phyloP scores from a whole-genome alignment of 2,888 invertebrate species.

The Arctia plantaginis region DNA sequence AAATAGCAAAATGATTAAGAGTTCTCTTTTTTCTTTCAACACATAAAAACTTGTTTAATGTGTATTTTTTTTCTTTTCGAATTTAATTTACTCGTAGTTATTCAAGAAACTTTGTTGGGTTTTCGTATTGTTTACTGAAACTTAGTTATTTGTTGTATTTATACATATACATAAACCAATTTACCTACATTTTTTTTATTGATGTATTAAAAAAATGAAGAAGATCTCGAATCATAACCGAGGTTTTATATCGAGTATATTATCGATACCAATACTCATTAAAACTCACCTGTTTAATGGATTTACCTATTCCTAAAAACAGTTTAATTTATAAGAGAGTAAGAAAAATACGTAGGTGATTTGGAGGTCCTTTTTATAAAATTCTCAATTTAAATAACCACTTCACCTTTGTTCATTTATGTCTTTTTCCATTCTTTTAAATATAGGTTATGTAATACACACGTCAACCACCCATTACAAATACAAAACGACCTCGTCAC shows the following conservation, averaged over 20 bases:
- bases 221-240: too few relatives aligned
- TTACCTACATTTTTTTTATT: too few relatives aligned
- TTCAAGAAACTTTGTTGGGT: neutral
- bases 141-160: too few relatives aligned
- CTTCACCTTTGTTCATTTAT: neutral
- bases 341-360: neutral
- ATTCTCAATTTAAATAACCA: neutral
- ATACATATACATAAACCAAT: too few relatives aligned
- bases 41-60: neutral
- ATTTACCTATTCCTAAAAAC: neutral
- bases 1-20: conserved; percentile 18
- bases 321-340: neutral
- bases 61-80: neutral
- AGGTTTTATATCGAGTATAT: too few relatives aligned
- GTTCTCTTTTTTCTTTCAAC: conserved; percentile 19
- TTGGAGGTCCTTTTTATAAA: neutral
- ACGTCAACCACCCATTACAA: conserved; percentile 5
- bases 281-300: neutral
- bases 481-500: conserved; percentile 10
- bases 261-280: too few relatives aligned
- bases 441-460: neutral
- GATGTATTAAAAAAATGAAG: too few relatives aligned
- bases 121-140: too few relatives aligned
- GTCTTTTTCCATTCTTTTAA: neutral
- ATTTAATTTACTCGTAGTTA: neutral